Evolutionary conservation across 2,113 vertebrate genomes (phyloP).

Genomic region (Mastomys natalensis): DNA sequence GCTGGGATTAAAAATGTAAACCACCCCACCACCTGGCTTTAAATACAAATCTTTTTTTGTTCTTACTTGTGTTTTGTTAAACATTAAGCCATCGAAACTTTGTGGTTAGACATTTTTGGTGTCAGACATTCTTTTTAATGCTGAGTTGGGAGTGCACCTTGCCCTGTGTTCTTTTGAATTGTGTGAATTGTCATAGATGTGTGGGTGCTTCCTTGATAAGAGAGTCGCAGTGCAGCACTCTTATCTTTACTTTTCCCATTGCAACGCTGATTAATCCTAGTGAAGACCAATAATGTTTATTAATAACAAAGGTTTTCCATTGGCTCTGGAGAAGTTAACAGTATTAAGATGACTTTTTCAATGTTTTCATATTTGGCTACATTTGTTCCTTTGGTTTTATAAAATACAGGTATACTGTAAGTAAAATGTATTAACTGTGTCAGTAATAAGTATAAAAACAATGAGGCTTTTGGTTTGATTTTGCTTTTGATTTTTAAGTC

Average conservation of each 20-base stretch:
- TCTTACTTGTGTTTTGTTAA: constrained; percentile 45
- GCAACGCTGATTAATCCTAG: constrained; percentile 44
- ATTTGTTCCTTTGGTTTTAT: constrained; percentile 44
- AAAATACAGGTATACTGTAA: neutral
- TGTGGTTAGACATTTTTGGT: neutral
- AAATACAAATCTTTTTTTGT: neutral
- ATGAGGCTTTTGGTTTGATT: neutral
- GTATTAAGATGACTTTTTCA: neutral
- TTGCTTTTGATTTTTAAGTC: neutral
- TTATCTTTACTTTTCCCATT: constrained; percentile 56
- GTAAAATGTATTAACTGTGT: constrained; percentile 40
- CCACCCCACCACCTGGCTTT: neutral
- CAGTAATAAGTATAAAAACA: neutral
- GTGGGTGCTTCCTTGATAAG: constrained; percentile 58
- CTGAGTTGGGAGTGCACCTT: constrained; percentile 74
- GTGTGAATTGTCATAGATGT: constrained; percentile 41
- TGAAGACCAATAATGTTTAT: neutral
- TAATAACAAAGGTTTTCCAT: constrained; percentile 43
- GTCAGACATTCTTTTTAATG: constrained; percentile 1
- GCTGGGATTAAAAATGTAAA: neutral
- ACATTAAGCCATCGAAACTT: constrained; percentile 41
- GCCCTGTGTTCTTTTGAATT: constrained; percentile 62
- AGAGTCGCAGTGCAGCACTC: constrained; percentile 23
- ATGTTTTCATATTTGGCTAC: constrained; percentile 7
- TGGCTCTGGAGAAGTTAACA: constrained; percentile 31